phyloP scores from a whole-genome alignment of 2,113 vertebrate species.

The Halichoerus grypus region DNA sequence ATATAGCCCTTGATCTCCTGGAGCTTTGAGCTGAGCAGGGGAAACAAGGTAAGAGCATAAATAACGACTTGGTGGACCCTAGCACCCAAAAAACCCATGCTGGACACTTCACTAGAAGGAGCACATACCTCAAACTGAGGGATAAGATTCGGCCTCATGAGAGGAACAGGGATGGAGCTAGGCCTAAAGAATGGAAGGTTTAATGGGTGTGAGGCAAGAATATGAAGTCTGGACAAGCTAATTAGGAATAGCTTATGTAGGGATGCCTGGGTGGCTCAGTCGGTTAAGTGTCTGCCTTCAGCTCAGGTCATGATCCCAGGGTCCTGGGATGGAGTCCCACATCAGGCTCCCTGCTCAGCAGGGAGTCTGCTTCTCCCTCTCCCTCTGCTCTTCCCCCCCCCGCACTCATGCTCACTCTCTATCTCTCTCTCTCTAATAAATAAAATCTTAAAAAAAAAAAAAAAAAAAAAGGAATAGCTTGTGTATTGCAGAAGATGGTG shows the following conservation, averaged over 20 bases:
- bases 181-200: not conserved
- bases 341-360: too few relatives aligned
- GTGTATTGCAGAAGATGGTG: not conserved
- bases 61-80: not conserved
- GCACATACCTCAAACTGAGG: not conserved
- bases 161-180: not conserved
- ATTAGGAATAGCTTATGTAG: not conserved
- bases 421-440: too few relatives aligned
- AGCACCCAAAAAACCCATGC: not conserved
- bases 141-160: not conserved
- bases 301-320: too few relatives aligned
- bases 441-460: too few relatives aligned
- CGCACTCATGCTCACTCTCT: too few relatives aligned
- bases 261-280: too few relatives aligned
- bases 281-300: too few relatives aligned
- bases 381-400: too few relatives aligned
- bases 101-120: not conserved
- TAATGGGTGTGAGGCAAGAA: not conserved
- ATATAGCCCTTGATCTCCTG: not conserved
- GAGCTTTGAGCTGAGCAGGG: not conserved
- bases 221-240: not conserved
- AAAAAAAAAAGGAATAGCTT: not conserved
- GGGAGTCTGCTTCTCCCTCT: too few relatives aligned
- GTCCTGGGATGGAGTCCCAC: too few relatives aligned
- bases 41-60: not conserved